These are phyloP conservation scores for Corythornis madagascariensis DNA, from an alignment of 2,113 vertebrate genomes.

Conservation along the genomic window DNA sequence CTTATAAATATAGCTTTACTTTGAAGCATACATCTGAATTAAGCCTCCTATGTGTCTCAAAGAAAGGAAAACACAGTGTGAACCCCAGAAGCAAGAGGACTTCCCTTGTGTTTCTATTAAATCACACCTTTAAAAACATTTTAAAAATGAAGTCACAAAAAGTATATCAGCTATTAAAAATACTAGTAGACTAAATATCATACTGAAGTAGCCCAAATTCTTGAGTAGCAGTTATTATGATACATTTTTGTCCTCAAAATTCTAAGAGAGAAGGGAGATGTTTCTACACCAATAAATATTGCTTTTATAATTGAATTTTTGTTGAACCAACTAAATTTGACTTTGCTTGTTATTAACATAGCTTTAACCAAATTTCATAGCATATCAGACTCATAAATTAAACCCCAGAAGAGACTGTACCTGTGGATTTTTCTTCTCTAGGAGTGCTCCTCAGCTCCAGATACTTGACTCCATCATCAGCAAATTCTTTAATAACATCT, in stretches of 20 bases:
- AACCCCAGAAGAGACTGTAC: conserved; percentile 43
- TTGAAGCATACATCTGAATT: background rate
- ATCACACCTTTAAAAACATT: background rate
- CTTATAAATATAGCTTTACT: background rate
- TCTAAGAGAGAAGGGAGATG: background rate
- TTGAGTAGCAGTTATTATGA: background rate
- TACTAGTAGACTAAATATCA: background rate
- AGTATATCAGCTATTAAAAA: background rate
- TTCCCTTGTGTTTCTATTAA: background rate
- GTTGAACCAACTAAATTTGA: background rate
- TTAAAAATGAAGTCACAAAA: background rate
- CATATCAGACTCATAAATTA: background rate
- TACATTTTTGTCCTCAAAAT: background rate
- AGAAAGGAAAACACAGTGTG: background rate
- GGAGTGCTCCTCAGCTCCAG: conserved; percentile 95
- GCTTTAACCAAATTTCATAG: background rate
- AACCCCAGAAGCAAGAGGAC: background rate
- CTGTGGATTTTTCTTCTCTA: conserved; percentile 80
- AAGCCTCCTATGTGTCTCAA: background rate
- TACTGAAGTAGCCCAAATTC: background rate
- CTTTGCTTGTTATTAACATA: background rate
- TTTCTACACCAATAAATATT: background rate
- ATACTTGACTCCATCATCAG: conserved; percentile 94
- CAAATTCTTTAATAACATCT: conserved; percentile 95
- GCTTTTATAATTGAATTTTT: background rate